phyloP scores from a whole-genome alignment of 2,113 vertebrate species.

The Dicerorhinus sumatrensis region DNA sequence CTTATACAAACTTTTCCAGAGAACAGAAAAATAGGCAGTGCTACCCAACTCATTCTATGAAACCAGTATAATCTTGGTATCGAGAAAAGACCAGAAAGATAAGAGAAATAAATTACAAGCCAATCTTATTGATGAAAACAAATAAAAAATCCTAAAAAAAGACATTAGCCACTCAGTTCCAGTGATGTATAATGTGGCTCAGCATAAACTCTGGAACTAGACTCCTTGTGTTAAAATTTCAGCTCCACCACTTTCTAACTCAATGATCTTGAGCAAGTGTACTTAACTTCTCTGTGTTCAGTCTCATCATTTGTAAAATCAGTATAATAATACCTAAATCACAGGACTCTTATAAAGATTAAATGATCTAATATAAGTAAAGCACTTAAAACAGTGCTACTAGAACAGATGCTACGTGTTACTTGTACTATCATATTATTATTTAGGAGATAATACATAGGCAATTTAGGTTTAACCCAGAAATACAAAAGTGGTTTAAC shows the following conservation, averaged over 20 bases:
- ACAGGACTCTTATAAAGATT: background rate
- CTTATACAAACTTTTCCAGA: background rate
- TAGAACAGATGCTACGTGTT: background rate
- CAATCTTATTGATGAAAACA: constrained; percentile 27
- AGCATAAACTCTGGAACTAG: background rate
- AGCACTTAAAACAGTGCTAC: background rate
- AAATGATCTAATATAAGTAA: background rate
- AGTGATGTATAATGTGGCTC: background rate
- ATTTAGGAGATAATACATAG: constrained; percentile 16
- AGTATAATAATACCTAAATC: background rate
- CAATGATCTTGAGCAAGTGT: background rate
- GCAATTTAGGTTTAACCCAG: background rate
- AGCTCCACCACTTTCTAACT: background rate
- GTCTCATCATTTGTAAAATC: constrained; percentile 21
- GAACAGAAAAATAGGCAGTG: background rate
- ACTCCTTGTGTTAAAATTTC: background rate
- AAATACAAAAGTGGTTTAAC: background rate
- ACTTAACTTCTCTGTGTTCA: background rate
- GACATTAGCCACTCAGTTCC: background rate
- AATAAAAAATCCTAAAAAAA: background rate
- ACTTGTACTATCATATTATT: background rate
- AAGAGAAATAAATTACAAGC: background rate
- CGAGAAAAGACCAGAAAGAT: background rate
- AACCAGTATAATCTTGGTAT: background rate
- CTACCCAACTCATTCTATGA: background rate